Conservation (phyloP, 2,113 vertebrate genomes). For the Corvus hawaiiensis region DNA sequence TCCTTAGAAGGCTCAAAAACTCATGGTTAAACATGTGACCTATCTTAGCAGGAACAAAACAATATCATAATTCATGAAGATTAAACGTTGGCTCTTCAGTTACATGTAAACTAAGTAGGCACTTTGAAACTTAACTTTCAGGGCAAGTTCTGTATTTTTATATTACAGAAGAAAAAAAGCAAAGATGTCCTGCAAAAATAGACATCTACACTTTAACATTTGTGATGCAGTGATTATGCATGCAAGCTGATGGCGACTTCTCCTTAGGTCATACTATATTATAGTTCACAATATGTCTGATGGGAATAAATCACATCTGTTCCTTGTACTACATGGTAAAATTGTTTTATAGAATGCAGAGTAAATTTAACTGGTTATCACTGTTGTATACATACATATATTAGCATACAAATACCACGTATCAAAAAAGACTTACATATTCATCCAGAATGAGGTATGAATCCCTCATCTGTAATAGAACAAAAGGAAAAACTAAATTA, state of each 20-base stretch:
- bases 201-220: not conserved
- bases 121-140: not conserved
- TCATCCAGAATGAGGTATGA: conserved; percentile 97
- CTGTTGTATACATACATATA: not conserved
- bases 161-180: not conserved
- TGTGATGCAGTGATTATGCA: not conserved
- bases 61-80: not conserved
- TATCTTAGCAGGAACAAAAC: not conserved
- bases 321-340: not conserved
- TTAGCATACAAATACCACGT: not conserved
- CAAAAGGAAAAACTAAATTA: not conserved
- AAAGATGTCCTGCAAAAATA: not conserved
- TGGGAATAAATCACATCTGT: not conserved
- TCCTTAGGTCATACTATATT: not conserved
- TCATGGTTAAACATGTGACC: not conserved
- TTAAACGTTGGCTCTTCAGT: not conserved
- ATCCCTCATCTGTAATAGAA: conserved; percentile 87
- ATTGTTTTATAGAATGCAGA: not conserved
- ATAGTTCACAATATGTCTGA: not conserved
- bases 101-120: not conserved
- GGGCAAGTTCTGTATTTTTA: not conserved
- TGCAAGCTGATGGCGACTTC: not conserved
- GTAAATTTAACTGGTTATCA: not conserved
- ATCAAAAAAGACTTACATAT: conserved; percentile 84
- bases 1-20: not conserved